phyloP scores from a whole-genome alignment of 2,797 vertebrate genomes.

The Sphaeramia orbicularis region DNA sequence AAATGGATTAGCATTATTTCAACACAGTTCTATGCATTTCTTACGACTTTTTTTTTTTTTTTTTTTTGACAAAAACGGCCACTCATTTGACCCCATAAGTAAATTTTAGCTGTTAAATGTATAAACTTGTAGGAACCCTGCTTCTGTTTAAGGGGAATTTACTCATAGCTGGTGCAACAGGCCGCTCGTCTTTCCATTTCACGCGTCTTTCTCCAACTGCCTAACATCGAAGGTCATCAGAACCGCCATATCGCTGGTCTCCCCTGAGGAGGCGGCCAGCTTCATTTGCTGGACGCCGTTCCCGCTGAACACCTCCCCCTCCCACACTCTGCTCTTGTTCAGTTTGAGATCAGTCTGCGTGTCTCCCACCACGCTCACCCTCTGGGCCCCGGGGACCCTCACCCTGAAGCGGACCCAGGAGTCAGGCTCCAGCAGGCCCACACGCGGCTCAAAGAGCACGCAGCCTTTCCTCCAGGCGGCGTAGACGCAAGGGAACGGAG shows the following conservation, averaged over 20 bases:
- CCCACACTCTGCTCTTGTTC: slow-evolving; percentile 85
- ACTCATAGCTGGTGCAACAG: too few relatives aligned
- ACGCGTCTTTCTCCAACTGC: slow-evolving; percentile 53
- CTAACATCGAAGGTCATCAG: slow-evolving; percentile 84
- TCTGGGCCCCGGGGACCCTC: slow-evolving; percentile 79
- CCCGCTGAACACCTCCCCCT: slow-evolving; percentile 80
- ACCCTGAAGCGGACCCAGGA: slow-evolving; percentile 85
- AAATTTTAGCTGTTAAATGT: too few relatives aligned
- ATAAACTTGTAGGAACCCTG: too few relatives aligned
- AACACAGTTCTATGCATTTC: too few relatives aligned
- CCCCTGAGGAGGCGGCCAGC: slow-evolving; percentile 74
- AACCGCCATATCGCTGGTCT: slow-evolving; percentile 81
- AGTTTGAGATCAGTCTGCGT: slow-evolving; percentile 76
- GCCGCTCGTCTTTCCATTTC: slow-evolving; percentile 25
- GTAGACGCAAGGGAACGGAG: slow-evolving; percentile 84
- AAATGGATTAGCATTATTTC: too few relatives aligned
- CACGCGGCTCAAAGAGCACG: slow-evolving; percentile 86
- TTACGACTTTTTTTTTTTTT: too few relatives aligned
- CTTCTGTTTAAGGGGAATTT: too few relatives aligned
- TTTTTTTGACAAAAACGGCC: too few relatives aligned
- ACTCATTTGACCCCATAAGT: too few relatives aligned
- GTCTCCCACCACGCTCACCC: slow-evolving; percentile 81
- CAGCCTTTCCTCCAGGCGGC: slow-evolving; percentile 85
- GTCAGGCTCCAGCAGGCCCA: slow-evolving; percentile 79
- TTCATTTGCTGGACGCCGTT: slow-evolving; percentile 71